A percentile compares a stretch with the other conserved stretches of the same genome.
Evolutionary conservation across 1,140 invertebrate genomes (phyloP).

Genomic region (Pseudomyrmex concolor): DNA sequence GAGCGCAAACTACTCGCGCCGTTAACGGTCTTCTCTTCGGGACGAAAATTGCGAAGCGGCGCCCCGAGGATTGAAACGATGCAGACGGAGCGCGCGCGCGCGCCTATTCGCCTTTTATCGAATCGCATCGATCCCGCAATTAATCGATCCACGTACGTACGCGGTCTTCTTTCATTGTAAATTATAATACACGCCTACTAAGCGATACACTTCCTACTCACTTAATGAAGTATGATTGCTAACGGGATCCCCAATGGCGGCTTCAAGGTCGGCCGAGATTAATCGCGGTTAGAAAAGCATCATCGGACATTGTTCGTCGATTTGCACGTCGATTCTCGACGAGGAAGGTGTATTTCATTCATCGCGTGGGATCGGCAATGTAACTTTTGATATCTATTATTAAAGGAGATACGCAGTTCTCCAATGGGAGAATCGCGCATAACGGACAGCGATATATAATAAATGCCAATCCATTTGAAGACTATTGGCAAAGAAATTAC

Average conservation of each 20-base stretch:
- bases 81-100: conserved; percentile 6
- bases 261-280: conserved; percentile 60
- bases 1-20: conserved; percentile 15
- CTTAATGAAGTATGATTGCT: conserved; percentile 67
- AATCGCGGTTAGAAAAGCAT: conserved; percentile 23
- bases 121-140: conserved; percentile 65
- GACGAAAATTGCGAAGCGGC: conserved; percentile 62
- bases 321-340: conserved; percentile 32
- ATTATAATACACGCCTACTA: conserved; percentile 71
- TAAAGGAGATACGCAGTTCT: conserved; percentile 37
- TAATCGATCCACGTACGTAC: conserved; percentile 65
- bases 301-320: conserved; percentile 44
- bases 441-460: conserved; percentile 22
- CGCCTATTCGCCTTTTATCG: conserved; percentile 53
- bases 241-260: conserved; percentile 60
- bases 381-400: conserved; percentile 41
- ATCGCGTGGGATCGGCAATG: conserved; percentile 12
- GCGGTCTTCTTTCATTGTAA: conserved; percentile 57
- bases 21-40: conserved; percentile 59
- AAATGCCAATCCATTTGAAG: conserved; percentile 44
- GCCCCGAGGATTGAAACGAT: conserved; percentile 20
- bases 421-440: conserved; percentile 3
- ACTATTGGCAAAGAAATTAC: conserved; percentile 25
- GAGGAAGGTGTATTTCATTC: conserved; percentile 45
- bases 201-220: conserved; percentile 67